Evolutionary conservation across 2,797 vertebrate genomes (phyloP).

Genomic region (Neoniphon sammara): DNA sequence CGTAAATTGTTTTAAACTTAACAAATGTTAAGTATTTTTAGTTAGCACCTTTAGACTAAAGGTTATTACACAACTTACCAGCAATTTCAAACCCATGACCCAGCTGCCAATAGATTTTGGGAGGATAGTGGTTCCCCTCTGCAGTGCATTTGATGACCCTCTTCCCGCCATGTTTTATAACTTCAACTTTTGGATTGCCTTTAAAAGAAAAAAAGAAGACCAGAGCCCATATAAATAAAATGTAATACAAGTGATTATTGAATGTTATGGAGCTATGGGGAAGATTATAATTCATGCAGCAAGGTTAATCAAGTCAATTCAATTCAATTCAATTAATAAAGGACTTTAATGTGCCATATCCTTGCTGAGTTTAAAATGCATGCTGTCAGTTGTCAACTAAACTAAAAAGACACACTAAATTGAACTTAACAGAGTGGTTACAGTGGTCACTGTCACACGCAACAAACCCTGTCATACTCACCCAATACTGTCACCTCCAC

Average conservation of each 20-base stretch:
- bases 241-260: not conserved
- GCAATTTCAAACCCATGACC: slow-evolving; percentile 66
- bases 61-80: slow-evolving; percentile 61
- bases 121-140: slow-evolving; percentile 58
- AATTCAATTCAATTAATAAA: too few species aligned
- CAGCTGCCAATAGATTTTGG: slow-evolving; percentile 76
- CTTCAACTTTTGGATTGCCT: slow-evolving; percentile 73
- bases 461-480: slow-evolving; percentile 50
- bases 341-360: not conserved
- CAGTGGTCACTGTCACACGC: too few species aligned
- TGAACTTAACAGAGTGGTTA: too few species aligned
- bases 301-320: too few species aligned
- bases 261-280: not conserved
- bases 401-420: too few species aligned
- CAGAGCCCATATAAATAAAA: slow-evolving; percentile 5
- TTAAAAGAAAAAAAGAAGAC: slow-evolving; percentile 29
- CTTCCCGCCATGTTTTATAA: slow-evolving; percentile 36
- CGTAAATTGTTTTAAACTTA: too few species aligned
- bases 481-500: slow-evolving; percentile 80
- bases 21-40: too few species aligned
- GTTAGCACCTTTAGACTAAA: too few species aligned
- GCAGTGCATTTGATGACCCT: slow-evolving; percentile 72
- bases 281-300: not conserved
- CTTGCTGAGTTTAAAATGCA: not conserved
- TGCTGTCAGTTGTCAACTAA: too few species aligned